Evolutionary conservation across 1,140 invertebrate genomes (phyloP), one percentile per base, ranked within the genome.

Genomic region (Phymorhynchus buccinoides): DNA sequence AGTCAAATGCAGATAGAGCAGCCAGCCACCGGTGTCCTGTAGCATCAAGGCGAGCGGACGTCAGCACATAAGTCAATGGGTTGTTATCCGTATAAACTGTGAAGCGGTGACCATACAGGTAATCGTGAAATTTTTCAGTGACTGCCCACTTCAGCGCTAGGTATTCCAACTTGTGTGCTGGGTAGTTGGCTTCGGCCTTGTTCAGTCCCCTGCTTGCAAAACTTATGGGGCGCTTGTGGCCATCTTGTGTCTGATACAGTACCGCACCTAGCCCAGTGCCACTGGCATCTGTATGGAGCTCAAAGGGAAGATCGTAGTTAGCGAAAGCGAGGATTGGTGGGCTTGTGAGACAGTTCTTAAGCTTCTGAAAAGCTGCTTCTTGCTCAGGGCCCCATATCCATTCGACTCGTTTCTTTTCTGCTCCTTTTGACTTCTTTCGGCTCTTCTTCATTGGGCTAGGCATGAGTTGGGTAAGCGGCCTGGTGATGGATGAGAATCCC

Each of bases 401-500:
- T 73, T 44, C 68, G 22, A 7, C 3, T 44, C 35, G 14, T 16
- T 77, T 85, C 77, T 79, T 35, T 27, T n/a, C 1, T n/a, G 39
- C 83, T 32, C 66, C 44, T 30, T 27, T 32, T 39, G 62, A 71
- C 35, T 79, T 52, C 9, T 56, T 42, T 79, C 56, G 44, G 27
- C 39, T 48, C 71, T 79, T 85, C 37, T 77, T 84, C 7, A 52
- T 30, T 3, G 84, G 42, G n/a, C 66, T 66, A 1, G 84, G 84
- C 30, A 89, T 85, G 16, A 91, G 68, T 12, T 86, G 62, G n/a
- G 78, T 88, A 16, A 90, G 73, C 12, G 87, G 90, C 71, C 68
- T 68, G 39, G 89, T 89, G 44, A 90, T 90, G 16, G 84, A 84
- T 0, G 89, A 75, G 84, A 87, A 91, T n/a, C 87, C 48, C 89